Evolutionary conservation across 2,113 vertebrate species (phyloP).

Genomic region (Diphyllodes magnificus): DNA sequence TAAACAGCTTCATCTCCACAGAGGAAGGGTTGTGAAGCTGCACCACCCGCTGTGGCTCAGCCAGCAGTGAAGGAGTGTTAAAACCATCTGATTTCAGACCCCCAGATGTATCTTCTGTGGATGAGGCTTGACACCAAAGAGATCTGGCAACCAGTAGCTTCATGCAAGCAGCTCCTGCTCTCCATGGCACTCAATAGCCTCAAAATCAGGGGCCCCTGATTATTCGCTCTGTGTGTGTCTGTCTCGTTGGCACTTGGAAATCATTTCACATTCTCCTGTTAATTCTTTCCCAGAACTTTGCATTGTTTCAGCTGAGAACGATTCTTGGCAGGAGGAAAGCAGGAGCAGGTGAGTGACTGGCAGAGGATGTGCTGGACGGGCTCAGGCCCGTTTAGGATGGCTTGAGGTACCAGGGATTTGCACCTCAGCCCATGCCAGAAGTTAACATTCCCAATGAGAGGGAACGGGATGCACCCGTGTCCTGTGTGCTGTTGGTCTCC

Average conservation of each 20-base stretch:
- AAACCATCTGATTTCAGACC: background rate
- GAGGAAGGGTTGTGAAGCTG: background rate
- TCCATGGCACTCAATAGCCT: background rate
- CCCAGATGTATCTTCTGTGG: background rate
- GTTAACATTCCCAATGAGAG: background rate
- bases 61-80: background rate
- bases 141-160: background rate
- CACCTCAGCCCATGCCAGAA: background rate
- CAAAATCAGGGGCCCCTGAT: background rate
- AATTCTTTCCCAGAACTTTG: background rate
- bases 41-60: background rate
- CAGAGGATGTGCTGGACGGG: background rate
- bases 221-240: background rate
- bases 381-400: background rate
- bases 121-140: background rate
- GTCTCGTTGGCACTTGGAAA: background rate
- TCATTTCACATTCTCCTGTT: background rate
- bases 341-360: background rate
- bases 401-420: background rate
- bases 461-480: background rate
- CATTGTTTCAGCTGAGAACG: background rate
- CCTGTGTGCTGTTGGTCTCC: background rate
- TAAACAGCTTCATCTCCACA: background rate
- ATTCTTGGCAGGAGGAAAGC: background rate
- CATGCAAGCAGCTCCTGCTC: background rate